phyloP scores from a whole-genome alignment of 2,888 invertebrate genomes.

The Tanypteryx hageni region DNA sequence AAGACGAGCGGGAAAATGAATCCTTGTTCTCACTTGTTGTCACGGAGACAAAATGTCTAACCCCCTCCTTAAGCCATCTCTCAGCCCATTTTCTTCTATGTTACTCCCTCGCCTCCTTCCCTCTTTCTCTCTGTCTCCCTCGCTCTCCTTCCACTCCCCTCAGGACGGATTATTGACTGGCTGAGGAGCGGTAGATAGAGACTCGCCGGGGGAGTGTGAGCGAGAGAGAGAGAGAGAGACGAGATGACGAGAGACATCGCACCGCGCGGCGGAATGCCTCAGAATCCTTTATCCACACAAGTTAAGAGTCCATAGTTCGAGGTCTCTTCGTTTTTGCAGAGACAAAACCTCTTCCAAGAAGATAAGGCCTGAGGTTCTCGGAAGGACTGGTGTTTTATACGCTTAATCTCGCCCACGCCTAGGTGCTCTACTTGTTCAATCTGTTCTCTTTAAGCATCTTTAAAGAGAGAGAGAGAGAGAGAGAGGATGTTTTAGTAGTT shows the following conservation, averaged over 20 bases:
- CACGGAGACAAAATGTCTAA: conserved; percentile 65
- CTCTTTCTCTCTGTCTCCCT: conserved; percentile 70
- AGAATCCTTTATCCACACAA: neutral
- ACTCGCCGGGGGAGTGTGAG: conserved; percentile 1
- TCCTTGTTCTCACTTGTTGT: conserved; percentile 70
- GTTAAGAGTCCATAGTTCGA: conserved; percentile 6
- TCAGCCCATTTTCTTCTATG: conserved; percentile 75
- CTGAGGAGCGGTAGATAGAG: neutral
- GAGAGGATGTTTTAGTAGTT: too few relatives aligned
- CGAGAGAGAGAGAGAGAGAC: neutral
- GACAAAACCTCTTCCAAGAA: neutral
- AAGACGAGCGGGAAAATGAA: conserved; percentile 56
- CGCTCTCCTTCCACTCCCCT: conserved; percentile 68
- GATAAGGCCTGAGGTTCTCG: neutral
- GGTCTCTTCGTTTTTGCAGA: neutral
- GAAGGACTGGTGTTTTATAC: neutral
- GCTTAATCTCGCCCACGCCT: neutral
- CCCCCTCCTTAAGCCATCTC: conserved; percentile 66
- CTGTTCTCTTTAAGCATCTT: too few relatives aligned
- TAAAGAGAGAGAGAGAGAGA: too few relatives aligned
- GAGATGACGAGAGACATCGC: conserved; percentile 16
- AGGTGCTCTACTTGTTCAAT: neutral
- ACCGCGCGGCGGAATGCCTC: conserved; percentile 22
- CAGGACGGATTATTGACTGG: conserved; percentile 57
- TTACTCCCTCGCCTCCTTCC: conserved; percentile 73